phyloP scores from a whole-genome alignment of 2,113 vertebrate species.

The Heteronetta atricapilla region DNA sequence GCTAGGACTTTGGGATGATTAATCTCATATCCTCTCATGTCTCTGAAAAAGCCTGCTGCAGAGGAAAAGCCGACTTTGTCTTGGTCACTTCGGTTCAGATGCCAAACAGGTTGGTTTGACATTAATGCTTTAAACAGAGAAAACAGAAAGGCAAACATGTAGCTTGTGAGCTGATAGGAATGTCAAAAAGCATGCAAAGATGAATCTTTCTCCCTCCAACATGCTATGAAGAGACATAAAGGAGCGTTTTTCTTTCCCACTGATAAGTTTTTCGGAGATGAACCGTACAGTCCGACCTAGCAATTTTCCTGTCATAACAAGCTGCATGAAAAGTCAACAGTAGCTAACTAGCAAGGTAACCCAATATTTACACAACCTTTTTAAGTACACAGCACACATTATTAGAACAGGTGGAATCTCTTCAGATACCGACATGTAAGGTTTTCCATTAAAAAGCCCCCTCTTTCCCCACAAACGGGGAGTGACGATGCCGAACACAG shows the following conservation, averaged over 20 bases:
- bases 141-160: not conserved
- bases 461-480: not conserved
- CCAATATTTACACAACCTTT: slow-evolving; percentile 2
- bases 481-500: not conserved
- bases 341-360: not conserved
- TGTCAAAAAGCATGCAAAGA: not conserved
- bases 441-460: not conserved
- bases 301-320: not conserved
- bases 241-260: not conserved
- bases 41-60: not conserved
- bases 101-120: not conserved
- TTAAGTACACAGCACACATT: not conserved
- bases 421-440: not conserved
- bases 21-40: not conserved
- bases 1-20: not conserved
- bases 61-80: not conserved
- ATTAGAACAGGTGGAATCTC: not conserved
- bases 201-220: not conserved
- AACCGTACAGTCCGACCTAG: not conserved
- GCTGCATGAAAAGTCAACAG: not conserved
- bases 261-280: not conserved
- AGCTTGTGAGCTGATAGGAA: not conserved
- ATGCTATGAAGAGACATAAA: rapidly evolving
- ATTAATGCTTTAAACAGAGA: not conserved
- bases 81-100: not conserved